Evolutionary conservation across 1,140 invertebrate species (phyloP).

Genomic region (Lutraria rhynchaena): DNA sequence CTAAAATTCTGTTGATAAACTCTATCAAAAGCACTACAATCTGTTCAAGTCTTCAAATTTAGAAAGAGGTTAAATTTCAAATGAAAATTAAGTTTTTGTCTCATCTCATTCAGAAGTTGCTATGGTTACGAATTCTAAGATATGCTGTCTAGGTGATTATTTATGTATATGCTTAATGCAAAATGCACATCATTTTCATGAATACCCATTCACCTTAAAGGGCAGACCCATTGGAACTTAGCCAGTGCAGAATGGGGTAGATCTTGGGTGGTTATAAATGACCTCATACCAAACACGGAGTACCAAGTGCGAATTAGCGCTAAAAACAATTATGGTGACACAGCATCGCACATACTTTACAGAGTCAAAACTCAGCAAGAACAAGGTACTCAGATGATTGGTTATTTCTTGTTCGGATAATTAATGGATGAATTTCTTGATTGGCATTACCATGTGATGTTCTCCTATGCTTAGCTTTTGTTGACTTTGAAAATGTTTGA

Average conservation of each 20-base stretch:
- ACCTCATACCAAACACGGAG: conserved; percentile 53
- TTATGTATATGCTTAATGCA: conserved; percentile 7
- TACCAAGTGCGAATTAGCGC: conserved; percentile 61
- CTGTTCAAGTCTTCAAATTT: too few species aligned
- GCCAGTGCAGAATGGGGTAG: conserved; percentile 51
- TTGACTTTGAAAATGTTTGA: not conserved
- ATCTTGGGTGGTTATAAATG: conserved; percentile 60
- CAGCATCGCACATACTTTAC: conserved; percentile 57
- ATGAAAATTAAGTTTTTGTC: too few species aligned
- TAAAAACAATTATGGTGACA: conserved; percentile 63
- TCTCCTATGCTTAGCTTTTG: not conserved
- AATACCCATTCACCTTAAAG: conserved; percentile 25
- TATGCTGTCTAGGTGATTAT: conserved; percentile 9
- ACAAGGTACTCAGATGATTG: conserved; percentile 45
- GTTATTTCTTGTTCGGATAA: not conserved
- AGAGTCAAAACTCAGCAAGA: conserved; percentile 57
- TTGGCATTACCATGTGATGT: not conserved
- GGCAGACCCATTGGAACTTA: conserved; percentile 47
- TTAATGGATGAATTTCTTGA: not conserved
- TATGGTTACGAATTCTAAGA: too few species aligned
- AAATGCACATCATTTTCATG: conserved; percentile 3
- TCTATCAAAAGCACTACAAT: too few species aligned
- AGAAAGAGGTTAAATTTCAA: too few species aligned
- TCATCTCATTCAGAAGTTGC: too few species aligned
- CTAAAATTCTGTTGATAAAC: too few species aligned